Base-by-base conservation (phyloP, 2,113 vertebrate genomes). In the Nycticorax nycticorax region DNA sequence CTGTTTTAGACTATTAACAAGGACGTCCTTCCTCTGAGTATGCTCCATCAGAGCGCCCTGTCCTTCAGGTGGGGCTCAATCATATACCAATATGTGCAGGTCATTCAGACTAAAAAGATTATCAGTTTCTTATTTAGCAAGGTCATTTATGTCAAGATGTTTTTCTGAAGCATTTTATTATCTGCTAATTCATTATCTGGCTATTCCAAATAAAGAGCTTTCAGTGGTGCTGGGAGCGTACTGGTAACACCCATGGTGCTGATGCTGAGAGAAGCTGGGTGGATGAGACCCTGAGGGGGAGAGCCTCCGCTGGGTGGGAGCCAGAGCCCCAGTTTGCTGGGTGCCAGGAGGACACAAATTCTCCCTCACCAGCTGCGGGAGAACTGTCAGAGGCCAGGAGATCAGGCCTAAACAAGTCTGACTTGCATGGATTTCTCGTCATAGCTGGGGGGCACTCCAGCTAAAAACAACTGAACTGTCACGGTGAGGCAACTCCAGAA, bases 331-430 rank as follows among this genome's bases (percentile, higher is more conserved):
- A 35, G 48, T 53, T 24, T 35, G 47, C 41, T 55, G 43, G 28
- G 52, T 89, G 64, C 87, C 66, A 83, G 80, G 28, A 94, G 59
- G 19, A 66, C 77, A 89, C 17, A 91, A 73, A 67, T 2, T 77
- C 24, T 94, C 83, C 67, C 19, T 86, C 45, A 21, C 12, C 45
- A 91, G 57, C 63, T 93, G 41, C 2, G 0, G 48, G 56, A 85
- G 85, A 91, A 47, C n/a, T 75, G 52, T 60, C 77, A 95, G 62
- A 83, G 24, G 14, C 21, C 53, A 62, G 48, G 47, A 60, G 35
- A 95, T 85, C 88, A 80, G 67, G 91, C 53, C 92, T 76, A 48
- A 76, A 93, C 92, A 95, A 64, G 94, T 48, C 78, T 82, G 81
- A 33, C 21, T 88, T 64, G n/a, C 30, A 7, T 32, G 39, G 48